Percentiles rank a stretch among this genome's conserved stretches.
Conservation (phyloP, 2,113 vertebrate species). For the Oryzias woworae region DNA sequence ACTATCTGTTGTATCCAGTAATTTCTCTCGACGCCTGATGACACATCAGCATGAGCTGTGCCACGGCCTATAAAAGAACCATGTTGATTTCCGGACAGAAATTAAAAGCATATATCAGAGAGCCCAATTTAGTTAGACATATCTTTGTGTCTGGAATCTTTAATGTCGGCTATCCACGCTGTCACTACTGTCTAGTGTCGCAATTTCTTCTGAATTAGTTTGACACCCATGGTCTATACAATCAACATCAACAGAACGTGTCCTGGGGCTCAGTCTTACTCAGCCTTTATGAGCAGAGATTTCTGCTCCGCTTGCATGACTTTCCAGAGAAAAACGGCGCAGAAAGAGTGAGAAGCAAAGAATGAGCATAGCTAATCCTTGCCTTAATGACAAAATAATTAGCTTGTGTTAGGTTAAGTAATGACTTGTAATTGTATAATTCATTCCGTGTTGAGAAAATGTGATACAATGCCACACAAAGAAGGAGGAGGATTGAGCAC, state of each 20-base stretch:
- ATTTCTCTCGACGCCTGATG: conserved; percentile 56
- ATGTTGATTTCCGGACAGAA: conserved; percentile 37
- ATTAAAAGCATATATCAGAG: conserved; percentile 53
- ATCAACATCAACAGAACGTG: conserved; percentile 62
- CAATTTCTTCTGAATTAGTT: conserved; percentile 51
- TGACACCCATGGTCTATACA: conserved; percentile 65
- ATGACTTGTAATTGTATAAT: conserved; percentile 73
- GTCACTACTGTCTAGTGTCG: conserved; percentile 43
- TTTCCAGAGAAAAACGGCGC: conserved; percentile 45
- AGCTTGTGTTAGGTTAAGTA: conserved; percentile 72
- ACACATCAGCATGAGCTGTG: conserved; percentile 55
- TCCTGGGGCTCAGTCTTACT: conserved; percentile 62
- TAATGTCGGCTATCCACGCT: conserved; percentile 38
- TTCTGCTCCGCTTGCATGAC: conserved; percentile 56
- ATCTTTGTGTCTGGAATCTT: conserved; percentile 29
- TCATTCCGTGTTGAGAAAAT: conserved; percentile 69
- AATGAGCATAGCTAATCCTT: conserved; percentile 75
- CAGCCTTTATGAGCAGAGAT: conserved; percentile 65
- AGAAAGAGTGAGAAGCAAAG: conserved; percentile 52
- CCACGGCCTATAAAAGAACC: conserved; percentile 46
- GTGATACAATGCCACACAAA: conserved; percentile 65
- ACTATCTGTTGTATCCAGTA: conserved; percentile 53
- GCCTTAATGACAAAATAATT: conserved; percentile 76
- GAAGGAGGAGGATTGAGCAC: conserved; percentile 64
- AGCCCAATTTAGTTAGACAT: conserved; percentile 42